Evolutionary conservation across 2,888 invertebrate genomes (phyloP).

Genomic region (Thyatira batis): DNA sequence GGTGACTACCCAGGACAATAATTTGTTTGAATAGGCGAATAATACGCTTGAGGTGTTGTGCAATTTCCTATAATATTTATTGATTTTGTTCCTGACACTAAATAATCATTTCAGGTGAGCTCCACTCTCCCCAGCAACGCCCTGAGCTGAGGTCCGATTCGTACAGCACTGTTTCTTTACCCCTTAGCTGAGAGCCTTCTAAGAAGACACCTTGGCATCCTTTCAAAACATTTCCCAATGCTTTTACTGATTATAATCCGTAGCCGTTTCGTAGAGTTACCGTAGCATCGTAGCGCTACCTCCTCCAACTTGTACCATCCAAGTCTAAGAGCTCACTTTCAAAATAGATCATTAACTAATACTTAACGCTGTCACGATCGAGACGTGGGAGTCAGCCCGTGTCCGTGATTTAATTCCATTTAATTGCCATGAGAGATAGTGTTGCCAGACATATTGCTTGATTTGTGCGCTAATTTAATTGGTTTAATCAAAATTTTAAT

Average conservation of each 20-base stretch:
- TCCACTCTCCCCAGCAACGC: too few species aligned
- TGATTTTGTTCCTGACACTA: too few species aligned
- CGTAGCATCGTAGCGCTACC: conserved; percentile 9
- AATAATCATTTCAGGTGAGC: too few species aligned
- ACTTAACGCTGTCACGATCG: conserved; percentile 53
- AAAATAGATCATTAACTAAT: conserved; percentile 63
- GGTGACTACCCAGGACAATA: too few species aligned
- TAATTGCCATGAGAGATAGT: not conserved
- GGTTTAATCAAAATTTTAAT: not conserved
- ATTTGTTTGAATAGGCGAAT: too few species aligned
- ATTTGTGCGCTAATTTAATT: not conserved
- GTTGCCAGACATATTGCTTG: not conserved
- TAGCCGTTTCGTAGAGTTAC: not conserved
- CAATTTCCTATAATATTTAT: too few species aligned
- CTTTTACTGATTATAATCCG: not conserved
- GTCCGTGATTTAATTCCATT: conserved; percentile 21
- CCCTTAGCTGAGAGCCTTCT: too few species aligned
- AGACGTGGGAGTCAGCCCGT: conserved; percentile 55
- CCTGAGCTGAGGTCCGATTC: too few species aligned
- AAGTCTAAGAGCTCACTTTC: conserved; percentile 42
- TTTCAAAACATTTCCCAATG: too few species aligned
- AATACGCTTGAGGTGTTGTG: too few species aligned
- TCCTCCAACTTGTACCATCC: conserved; percentile 21
- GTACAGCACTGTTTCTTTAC: too few species aligned
- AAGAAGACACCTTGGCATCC: too few species aligned